Percentiles rank a stretch among this genome's conserved stretches.
Conservation (phyloP, 2,797 vertebrate species). For the Schizopygopsis malacanthus region DNA sequence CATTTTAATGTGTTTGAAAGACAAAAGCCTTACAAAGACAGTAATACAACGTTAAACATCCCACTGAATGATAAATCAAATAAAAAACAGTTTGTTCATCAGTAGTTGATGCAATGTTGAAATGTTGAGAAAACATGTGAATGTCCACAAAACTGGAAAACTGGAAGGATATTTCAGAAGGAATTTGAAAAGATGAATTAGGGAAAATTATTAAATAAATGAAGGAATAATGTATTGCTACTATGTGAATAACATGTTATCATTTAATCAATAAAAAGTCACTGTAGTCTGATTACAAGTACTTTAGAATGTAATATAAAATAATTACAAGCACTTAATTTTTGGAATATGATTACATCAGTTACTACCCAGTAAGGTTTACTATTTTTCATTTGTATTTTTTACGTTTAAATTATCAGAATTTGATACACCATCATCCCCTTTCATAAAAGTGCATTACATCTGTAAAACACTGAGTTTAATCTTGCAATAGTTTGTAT, state of each 20-base stretch:
- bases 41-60: neutral
- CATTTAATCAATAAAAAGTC: neutral
- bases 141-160: too few relatives aligned
- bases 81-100: neutral
- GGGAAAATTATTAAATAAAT: too few relatives aligned
- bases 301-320: neutral
- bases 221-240: too few relatives aligned
- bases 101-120: neutral
- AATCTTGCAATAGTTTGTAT: constrained; percentile 6
- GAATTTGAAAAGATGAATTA: too few relatives aligned
- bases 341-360: neutral
- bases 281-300: neutral
- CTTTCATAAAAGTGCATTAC: neutral
- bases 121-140: neutral
- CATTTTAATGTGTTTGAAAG: neutral
- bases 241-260: too few relatives aligned
- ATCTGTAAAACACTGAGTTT: constrained; percentile 21
- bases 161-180: too few relatives aligned
- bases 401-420: neutral
- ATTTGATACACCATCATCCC: neutral
- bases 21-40: neutral
- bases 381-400: neutral
- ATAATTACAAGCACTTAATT: neutral
- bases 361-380: neutral
- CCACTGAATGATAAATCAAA: neutral